These are phyloP conservation scores for Marmota flaviventris DNA, from an alignment of 2,113 vertebrate genomes.

Conservation along the genomic window DNA sequence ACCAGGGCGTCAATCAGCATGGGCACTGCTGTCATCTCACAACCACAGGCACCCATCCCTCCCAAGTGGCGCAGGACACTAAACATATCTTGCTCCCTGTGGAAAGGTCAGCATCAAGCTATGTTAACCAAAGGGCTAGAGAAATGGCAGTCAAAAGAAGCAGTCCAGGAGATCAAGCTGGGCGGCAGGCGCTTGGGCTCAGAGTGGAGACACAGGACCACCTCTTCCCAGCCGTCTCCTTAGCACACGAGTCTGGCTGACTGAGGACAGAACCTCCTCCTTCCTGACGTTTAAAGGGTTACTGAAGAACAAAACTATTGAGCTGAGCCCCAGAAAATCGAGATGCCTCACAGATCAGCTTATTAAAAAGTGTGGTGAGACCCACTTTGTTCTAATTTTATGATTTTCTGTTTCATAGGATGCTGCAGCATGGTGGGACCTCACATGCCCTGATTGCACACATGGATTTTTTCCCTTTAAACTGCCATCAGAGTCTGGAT, in stretches of 20 bases:
- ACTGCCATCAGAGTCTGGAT: no score
- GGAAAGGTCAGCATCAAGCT: background rate
- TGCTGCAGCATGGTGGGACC: no score
- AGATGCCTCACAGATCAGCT: fast-evolving
- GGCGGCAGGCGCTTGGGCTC: no score
- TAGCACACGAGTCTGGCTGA: no score
- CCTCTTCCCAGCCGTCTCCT: background rate
- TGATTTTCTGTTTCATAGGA: no score
- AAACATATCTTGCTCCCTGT: background rate
- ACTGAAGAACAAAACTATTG: background rate
- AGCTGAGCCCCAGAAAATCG: background rate
- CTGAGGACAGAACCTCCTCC: background rate
- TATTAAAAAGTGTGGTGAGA: background rate
- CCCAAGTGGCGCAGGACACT: background rate
- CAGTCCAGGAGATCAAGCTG: no score
- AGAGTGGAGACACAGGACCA: no score
- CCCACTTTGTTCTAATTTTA: background rate
- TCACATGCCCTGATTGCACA: background rate
- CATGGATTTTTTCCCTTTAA: background rate
- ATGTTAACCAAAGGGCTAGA: background rate
- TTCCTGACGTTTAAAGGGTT: background rate
- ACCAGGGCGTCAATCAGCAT: background rate
- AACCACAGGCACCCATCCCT: background rate
- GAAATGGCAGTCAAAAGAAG: background rate
- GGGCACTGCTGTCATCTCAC: no score